Evolutionary conservation across 2,888 invertebrate species (phyloP), one percentile per base, ranked within the genome.

Genomic region (Teleogryllus oceanicus): DNA sequence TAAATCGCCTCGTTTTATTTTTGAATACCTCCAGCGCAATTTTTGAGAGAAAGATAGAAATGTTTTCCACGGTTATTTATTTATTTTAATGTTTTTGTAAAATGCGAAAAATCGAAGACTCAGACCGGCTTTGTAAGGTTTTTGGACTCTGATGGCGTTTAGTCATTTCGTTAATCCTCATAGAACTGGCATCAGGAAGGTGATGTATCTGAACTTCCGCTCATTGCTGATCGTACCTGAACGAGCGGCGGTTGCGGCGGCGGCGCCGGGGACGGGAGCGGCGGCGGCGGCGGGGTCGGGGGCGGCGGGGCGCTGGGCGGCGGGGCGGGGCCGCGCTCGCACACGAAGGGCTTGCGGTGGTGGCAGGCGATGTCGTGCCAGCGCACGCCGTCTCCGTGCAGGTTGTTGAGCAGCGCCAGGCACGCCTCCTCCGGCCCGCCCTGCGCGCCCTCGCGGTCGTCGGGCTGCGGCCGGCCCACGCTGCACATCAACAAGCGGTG

Each of bases 301-400:
- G n/a, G 20, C 12, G 11, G 12, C 12, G 16, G 74, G 74, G 21
- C 21, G n/a, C 11, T 74, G n/a, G 74, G 21, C 21, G 11, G 10
- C 74, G 21, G n/a, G 16, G n/a, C 21, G 24, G 50, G 37, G 20
- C 20, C 95, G 85, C 96, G 96, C 87, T 96, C 96, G 86, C 96
- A 96, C 50, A 95, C 92, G 89, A 94, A 95, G 1, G 96, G 93
- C 87, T 96, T 96, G 86, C 92, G 92, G 86, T 96, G 96, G 86
- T 96, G 95, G 86, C 96, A 96, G 82, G 96, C 96, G 78, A 96
- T 95, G 86, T 96, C 89, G 86, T 96, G 96, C 96, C 96, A 96
- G 87, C 94, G 94, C 78, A 95, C 92, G 49, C 96, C 96, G 85
- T 96, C 96, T 84, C 94, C 94, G 89, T 96, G 96, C 89, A 96